Evolutionary conservation across 2,888 invertebrate genomes (phyloP).

Genomic region (Cheilosia vernalis): DNA sequence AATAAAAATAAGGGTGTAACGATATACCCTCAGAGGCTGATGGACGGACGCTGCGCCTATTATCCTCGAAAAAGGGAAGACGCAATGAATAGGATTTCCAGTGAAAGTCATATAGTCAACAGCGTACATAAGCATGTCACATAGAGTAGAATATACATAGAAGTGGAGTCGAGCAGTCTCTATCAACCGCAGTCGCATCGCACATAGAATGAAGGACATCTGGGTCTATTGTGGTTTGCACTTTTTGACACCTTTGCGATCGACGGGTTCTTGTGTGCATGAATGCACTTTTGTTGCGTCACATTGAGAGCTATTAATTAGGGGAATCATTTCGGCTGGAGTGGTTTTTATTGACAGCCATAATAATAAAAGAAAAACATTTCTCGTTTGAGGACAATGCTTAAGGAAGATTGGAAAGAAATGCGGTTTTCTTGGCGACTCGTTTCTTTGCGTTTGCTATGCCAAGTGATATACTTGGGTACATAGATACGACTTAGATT

Average conservation of each 20-base stretch:
- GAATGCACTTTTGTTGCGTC: constrained; percentile 73
- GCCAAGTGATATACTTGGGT: not conserved
- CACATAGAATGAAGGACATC: constrained; percentile 59
- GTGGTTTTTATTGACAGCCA: constrained; percentile 74
- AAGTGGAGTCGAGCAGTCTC: constrained; percentile 40
- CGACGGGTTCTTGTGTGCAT: constrained; percentile 55
- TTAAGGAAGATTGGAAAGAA: constrained; percentile 35
- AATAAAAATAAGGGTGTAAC: constrained; percentile 74
- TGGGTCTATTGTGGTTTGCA: constrained; percentile 74
- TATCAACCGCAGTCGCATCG: constrained; percentile 52
- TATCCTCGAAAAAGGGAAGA: constrained; percentile 56
- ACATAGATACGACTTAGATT: not conserved
- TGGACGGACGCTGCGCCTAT: constrained; percentile 74
- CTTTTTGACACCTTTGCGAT: constrained; percentile 73
- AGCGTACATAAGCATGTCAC: constrained; percentile 49
- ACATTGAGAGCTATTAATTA: constrained; percentile 73
- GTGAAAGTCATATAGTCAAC: constrained; percentile 54
- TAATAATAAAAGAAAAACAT: constrained; percentile 69
- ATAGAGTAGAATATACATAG: constrained; percentile 36
- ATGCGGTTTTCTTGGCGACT: constrained; percentile 34
- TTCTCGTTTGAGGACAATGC: constrained; percentile 59
- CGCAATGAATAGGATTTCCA: constrained; percentile 64
- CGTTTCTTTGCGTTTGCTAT: not conserved
- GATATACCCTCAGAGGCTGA: constrained; percentile 60
- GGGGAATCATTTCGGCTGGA: constrained; percentile 72